These are phyloP conservation scores for Tenthredo amoena DNA, from an alignment of 2,888 invertebrate species.

Conservation along the genomic window DNA sequence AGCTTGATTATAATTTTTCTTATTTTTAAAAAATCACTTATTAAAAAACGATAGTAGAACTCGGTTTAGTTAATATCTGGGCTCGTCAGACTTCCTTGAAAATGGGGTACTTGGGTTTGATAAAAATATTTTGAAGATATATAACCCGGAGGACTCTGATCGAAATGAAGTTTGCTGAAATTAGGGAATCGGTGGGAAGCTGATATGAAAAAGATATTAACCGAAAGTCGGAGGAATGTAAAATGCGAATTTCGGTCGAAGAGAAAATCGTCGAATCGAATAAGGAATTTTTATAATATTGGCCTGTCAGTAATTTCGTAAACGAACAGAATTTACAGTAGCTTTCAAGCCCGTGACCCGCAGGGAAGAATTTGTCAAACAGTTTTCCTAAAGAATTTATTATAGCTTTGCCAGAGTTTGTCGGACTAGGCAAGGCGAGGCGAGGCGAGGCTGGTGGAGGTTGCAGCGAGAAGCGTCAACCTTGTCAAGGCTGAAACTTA, in stretches of 20 bases:
- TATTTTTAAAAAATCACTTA: slow-evolving; percentile 3
- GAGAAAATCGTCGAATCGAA: background rate
- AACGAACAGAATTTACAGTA: background rate
- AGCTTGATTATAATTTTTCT: background rate
- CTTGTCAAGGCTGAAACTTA: slow-evolving; percentile 32
- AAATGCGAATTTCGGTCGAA: background rate
- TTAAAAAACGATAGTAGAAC: background rate
- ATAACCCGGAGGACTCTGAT: background rate
- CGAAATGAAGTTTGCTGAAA: background rate
- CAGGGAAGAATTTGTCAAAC: slow-evolving; percentile 8
- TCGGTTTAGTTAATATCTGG: slow-evolving; percentile 15
- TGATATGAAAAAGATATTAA: background rate
- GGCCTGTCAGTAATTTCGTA: background rate
- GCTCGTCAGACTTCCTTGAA: slow-evolving; percentile 3
- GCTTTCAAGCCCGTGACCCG: background rate
- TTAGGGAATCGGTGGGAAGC: background rate
- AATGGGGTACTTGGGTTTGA: slow-evolving; percentile 24
- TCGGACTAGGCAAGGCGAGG: background rate
- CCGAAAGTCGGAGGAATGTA: background rate
- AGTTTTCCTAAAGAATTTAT: slow-evolving; percentile 17
- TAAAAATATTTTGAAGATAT: slow-evolving; percentile 21
- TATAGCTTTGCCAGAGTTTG: slow-evolving; percentile 17
- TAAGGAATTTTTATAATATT: background rate
- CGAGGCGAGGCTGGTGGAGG: background rate
- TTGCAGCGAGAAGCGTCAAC: slow-evolving; percentile 11